Evolutionary conservation across 2,797 vertebrate species (phyloP).

Genomic region (Enteromius unitaeniatus): DNA sequence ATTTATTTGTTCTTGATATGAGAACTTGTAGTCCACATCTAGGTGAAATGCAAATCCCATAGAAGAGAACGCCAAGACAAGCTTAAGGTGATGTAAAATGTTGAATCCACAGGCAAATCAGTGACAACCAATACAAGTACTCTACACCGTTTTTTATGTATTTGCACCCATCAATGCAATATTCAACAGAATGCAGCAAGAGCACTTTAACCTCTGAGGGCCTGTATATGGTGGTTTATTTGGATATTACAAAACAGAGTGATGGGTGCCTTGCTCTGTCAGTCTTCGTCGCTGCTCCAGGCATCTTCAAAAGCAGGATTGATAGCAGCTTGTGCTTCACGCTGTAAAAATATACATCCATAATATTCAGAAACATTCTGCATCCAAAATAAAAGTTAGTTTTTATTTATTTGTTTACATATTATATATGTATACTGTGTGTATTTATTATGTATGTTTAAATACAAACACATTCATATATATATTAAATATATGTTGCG

Average conservation of each 20-base stretch:
- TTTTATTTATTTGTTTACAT: no score
- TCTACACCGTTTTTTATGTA: not conserved
- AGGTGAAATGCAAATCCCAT: not conserved
- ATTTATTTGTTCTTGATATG: not conserved
- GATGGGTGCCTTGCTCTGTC: conserved; percentile 53
- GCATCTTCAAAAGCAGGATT: conserved; percentile 89
- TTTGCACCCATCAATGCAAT: not conserved
- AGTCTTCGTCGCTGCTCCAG: conserved; percentile 96
- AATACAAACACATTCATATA: no score
- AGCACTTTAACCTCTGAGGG: not conserved
- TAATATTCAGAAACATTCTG: conserved; percentile 1
- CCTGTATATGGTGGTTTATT: not conserved
- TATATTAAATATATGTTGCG: no score
- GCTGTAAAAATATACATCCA: conserved; percentile 62
- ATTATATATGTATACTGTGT: no score
- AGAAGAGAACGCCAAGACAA: not conserved
- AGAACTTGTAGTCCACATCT: not conserved
- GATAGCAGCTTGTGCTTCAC: conserved; percentile 68
- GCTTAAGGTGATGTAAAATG: not conserved
- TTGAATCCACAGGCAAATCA: not conserved
- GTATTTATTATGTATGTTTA: no score
- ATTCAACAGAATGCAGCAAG: not conserved
- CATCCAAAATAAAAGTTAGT: no score
- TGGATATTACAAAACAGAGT: not conserved
- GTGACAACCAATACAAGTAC: not conserved